A percentile compares a stretch with the other conserved stretches of the same genome.
Conservation (phyloP, 2,888 invertebrate species). For the Coenonympha glycerion region DNA sequence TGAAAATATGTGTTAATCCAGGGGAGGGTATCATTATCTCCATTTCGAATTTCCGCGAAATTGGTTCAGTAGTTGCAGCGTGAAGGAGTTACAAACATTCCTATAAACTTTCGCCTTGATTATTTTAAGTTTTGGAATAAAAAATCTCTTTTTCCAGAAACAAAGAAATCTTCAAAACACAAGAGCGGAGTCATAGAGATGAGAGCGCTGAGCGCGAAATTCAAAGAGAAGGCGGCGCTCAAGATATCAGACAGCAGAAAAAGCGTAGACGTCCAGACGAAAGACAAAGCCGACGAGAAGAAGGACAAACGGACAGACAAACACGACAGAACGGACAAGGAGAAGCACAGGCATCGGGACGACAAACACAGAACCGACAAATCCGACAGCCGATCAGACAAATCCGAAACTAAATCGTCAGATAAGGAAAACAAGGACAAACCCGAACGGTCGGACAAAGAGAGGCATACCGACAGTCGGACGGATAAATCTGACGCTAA, state of each 20-base stretch:
- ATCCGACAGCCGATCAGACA: constrained; percentile 21
- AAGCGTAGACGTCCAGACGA: constrained; percentile 50
- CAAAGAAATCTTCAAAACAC: constrained; percentile 57
- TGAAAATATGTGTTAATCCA: too few relatives aligned
- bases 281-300: constrained; percentile 49
- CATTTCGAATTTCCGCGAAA: too few relatives aligned
- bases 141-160: constrained; percentile 48
- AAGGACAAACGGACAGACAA: constrained; percentile 39
- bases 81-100: too few relatives aligned
- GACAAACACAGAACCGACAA: constrained; percentile 29
- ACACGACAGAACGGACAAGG: constrained; percentile 31
- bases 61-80: too few relatives aligned
- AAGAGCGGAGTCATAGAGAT: constrained; percentile 70
- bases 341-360: constrained; percentile 45
- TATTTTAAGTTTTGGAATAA: too few relatives aligned
- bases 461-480: constrained; percentile 34
- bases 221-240: constrained; percentile 55
- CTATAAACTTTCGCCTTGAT: too few relatives aligned
- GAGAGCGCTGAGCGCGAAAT: constrained; percentile 66
- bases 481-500: constrained; percentile 24
- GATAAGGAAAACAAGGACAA: constrained; percentile 22
- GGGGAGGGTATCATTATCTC: too few relatives aligned
- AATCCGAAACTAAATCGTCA: constrained; percentile 24
- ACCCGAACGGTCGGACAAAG: background rate
- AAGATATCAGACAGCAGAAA: constrained; percentile 53